Base-by-base conservation (phyloP, 2,113 vertebrate species). In the Cyphomyrus plagiostoma region DNA sequence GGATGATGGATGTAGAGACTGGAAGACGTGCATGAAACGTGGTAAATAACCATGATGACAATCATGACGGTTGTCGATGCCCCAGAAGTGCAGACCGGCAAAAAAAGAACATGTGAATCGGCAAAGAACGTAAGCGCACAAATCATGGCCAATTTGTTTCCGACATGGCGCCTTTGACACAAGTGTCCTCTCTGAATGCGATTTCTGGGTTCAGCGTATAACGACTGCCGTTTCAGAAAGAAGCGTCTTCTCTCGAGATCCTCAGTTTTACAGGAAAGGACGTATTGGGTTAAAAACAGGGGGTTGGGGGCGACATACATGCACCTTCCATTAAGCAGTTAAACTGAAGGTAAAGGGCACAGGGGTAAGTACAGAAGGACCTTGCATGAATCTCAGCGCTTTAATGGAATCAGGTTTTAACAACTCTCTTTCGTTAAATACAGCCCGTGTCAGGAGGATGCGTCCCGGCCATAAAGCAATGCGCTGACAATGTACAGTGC, bases 401-500 rank as follows among this genome's bases (percentile, higher is more conserved):
- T 98, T 98, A 98, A 98, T 98, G 96, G 97, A 97, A 97, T 97
- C 96, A 94, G 96, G 95, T 96, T 98, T 98, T 97, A 98, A 98
- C 97, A 98, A 97, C 97, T 98, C 96, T 97, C 97, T 97, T 97
- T 96, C 94, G 96, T 99, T 98, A 98, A 99, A 99, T 98, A 97
- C 97, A 98, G 97, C 97, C 97, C 92, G 93, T 98, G 98, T 98
- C 98, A 98, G 97, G 95, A 97, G 97, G 97, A 99, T 97, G 97
- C 95, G 96, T 97, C 97, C 96, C 95, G 95, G 96, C 97, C 98
- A 97, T 99, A 99, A 99, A 99, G 97, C 97, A 97, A 96, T 95
- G 95, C 97, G 97, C 97, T 97, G 98, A 99, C 97, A 97, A 98
- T 96, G 97, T 98, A 98, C 98, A 98, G 98, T 98, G 98, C 97